phyloP scores from a whole-genome alignment of 2,113 vertebrate genomes.

The Ictalurus furcatus region DNA sequence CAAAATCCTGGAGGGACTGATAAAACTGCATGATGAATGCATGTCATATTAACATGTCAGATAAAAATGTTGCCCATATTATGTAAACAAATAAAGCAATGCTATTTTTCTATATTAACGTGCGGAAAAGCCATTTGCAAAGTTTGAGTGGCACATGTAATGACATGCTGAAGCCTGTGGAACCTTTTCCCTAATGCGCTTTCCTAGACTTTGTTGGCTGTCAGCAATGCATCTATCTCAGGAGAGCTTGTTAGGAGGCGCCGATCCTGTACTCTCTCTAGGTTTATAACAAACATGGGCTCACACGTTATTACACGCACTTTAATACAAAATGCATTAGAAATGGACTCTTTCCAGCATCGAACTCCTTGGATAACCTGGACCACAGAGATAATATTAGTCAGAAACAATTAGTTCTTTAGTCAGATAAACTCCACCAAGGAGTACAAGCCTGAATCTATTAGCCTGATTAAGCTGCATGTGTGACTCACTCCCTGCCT shows the following conservation, averaged over 20 bases:
- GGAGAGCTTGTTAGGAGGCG: slow-evolving; percentile 59
- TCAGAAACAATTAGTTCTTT: slow-evolving; percentile 21
- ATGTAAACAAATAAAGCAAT: neutral
- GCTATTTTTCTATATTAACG: neutral
- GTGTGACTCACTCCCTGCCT: slow-evolving; percentile 85
- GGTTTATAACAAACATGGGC: neutral
- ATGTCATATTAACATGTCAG: neutral
- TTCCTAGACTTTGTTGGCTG: slow-evolving; percentile 19
- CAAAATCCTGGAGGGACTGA: no score
- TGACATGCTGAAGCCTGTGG: slow-evolving; percentile 19
- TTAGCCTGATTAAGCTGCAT: slow-evolving; percentile 55
- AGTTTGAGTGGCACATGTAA: slow-evolving; percentile 10
- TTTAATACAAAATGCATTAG: no score
- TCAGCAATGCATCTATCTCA: slow-evolving; percentile 45
- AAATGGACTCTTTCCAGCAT: neutral
- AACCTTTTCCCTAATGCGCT: slow-evolving; percentile 30
- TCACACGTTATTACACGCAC: neutral
- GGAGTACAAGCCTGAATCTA: slow-evolving; percentile 45
- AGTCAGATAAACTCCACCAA: neutral
- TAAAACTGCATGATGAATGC: no score
- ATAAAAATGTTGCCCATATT: neutral
- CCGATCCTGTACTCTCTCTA: neutral
- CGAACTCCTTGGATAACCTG: neutral
- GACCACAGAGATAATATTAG: slow-evolving; percentile 2
- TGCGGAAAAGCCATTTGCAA: neutral